Evolutionary conservation across 2,888 invertebrate species (phyloP).

Genomic region (Mythimna vitellina): DNA sequence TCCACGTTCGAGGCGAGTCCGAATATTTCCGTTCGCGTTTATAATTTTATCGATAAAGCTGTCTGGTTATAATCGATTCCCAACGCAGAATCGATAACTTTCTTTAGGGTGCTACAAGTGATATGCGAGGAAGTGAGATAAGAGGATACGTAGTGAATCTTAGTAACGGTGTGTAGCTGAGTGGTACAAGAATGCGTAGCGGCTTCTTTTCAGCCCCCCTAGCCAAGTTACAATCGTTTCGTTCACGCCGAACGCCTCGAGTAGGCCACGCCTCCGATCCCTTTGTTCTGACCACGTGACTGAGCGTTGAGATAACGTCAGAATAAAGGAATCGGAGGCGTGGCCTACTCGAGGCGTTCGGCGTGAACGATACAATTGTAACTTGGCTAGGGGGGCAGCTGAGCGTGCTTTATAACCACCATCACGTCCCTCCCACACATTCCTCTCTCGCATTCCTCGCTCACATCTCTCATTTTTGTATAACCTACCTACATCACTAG

Average conservation of each 20-base stretch:
- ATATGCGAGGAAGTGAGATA: not conserved
- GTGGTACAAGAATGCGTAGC: not conserved
- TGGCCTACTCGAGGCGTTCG: too few relatives aligned
- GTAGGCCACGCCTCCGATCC: too few relatives aligned
- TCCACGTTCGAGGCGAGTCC: not conserved
- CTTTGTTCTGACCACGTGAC: too few relatives aligned
- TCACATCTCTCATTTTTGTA: not conserved
- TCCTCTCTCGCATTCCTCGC: not conserved
- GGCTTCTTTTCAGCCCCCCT: not conserved
- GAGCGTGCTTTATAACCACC: not conserved
- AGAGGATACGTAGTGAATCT: not conserved
- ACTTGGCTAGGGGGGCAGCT: too few relatives aligned
- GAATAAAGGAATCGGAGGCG: too few relatives aligned
- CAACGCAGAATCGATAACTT: conserved; percentile 37
- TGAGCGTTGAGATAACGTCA: too few relatives aligned
- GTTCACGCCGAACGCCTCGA: too few relatives aligned
- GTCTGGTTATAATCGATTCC: conserved; percentile 44
- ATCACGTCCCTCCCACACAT: not conserved
- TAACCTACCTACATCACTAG: not conserved
- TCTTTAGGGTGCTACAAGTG: conserved; percentile 7
- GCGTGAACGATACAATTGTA: too few relatives aligned
- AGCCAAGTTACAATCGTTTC: too few relatives aligned
- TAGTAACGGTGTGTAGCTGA: not conserved
- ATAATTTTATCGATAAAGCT: conserved; percentile 32
- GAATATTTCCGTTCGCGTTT: conserved; percentile 26